A percentile compares a stretch with the other conserved stretches of the same genome.
Evolutionary conservation across 2,888 invertebrate genomes (phyloP).

Genomic region (Dendrolimus pini): DNA sequence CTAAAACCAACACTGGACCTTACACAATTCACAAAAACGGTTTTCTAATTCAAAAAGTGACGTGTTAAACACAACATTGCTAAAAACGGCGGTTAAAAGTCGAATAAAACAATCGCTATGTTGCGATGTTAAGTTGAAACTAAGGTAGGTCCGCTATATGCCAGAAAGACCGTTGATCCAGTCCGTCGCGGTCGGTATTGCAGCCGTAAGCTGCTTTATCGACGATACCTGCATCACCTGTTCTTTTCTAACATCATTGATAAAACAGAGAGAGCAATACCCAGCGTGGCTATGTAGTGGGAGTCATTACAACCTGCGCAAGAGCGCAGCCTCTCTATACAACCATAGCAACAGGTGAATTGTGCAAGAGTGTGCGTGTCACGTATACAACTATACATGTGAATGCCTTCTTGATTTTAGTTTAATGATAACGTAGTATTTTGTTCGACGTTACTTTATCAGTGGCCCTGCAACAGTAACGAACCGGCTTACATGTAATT

Average conservation of each 20-base stretch:
- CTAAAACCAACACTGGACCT: slow-evolving; percentile 27
- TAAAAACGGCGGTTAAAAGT: slow-evolving; percentile 46
- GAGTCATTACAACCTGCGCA: slow-evolving; percentile 65
- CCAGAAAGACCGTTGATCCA: slow-evolving; percentile 75
- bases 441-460: slow-evolving; percentile 51
- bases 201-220: slow-evolving; percentile 58
- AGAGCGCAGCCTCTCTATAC: slow-evolving; percentile 63
- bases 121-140: slow-evolving; percentile 66
- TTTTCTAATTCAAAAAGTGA: slow-evolving; percentile 40
- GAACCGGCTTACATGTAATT: slow-evolving; percentile 34
- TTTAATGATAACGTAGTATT: slow-evolving; percentile 66
- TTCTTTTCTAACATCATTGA: slow-evolving; percentile 30
- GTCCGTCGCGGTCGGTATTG: slow-evolving; percentile 58
- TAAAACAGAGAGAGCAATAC: slow-evolving; percentile 35
- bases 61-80: slow-evolving; percentile 55
- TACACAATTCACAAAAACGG: slow-evolving; percentile 39
- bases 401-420: slow-evolving; percentile 55
- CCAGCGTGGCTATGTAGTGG: slow-evolving; percentile 43
- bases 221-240: slow-evolving; percentile 33
- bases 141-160: slow-evolving; percentile 65
- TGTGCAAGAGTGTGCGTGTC: slow-evolving; percentile 49
- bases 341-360: slow-evolving; percentile 69
- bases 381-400: slow-evolving; percentile 35
- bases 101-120: slow-evolving; percentile 53
- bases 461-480: slow-evolving; percentile 31